Percentiles rank a stretch among this genome's conserved stretches.
Conservation (phyloP, 2,888 invertebrate species). For the Sturmia bella region DNA sequence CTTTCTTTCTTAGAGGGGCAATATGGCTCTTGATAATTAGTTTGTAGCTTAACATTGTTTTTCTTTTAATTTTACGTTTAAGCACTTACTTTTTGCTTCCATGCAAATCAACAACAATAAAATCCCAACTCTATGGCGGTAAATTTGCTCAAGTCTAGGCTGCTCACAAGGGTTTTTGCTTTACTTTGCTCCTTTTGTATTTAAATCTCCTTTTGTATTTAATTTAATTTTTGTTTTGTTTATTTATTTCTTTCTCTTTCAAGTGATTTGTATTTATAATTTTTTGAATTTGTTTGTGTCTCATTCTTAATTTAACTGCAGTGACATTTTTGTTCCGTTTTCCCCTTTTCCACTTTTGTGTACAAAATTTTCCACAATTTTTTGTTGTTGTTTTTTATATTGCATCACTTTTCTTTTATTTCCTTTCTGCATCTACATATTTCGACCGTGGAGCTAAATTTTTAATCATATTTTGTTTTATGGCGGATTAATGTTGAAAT, state of each 20-base stretch:
- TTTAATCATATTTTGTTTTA: constrained; percentile 20
- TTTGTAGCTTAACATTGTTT: background rate
- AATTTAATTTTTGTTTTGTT: too few relatives aligned
- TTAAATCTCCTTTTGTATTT: constrained; percentile 27
- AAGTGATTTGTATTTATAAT: constrained; percentile 11
- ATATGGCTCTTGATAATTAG: too few relatives aligned
- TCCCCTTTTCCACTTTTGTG: constrained; percentile 11
- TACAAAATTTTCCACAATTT: constrained; percentile 2
- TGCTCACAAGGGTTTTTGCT: background rate
- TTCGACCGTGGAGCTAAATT: constrained; percentile 5
- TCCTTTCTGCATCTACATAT: constrained; percentile 47
- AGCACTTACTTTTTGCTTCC: background rate
- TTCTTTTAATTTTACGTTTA: background rate
- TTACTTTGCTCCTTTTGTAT: constrained; percentile 6
- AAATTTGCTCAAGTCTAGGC: constrained; percentile 20
- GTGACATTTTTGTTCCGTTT: constrained; percentile 53
- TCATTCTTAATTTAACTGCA: constrained; percentile 54
- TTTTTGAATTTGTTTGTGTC: constrained; percentile 22
- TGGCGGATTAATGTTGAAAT: constrained; percentile 46
- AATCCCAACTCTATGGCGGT: constrained; percentile 46
- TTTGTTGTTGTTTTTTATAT: constrained; percentile 1
- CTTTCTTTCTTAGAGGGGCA: too few relatives aligned
- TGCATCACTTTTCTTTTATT: constrained; percentile 51
- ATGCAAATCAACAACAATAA: background rate
- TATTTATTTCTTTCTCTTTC: constrained; percentile 37